Percentiles rank a stretch among this genome's conserved stretches.
phyloP scores from a whole-genome alignment of 2,888 invertebrate genomes.

The Ferrisia virgata region DNA sequence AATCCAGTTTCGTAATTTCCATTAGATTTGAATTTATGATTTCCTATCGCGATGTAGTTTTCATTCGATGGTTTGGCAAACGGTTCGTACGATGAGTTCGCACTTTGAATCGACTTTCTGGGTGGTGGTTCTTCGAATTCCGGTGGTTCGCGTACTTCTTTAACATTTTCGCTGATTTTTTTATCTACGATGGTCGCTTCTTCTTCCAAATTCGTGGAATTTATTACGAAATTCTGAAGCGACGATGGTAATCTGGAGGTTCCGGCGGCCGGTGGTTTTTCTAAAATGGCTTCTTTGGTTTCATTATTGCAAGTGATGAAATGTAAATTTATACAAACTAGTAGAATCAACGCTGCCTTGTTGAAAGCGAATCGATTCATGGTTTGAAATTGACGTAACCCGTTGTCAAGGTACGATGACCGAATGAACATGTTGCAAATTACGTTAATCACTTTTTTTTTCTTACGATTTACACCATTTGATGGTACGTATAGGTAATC shows the following conservation, averaged over 20 bases:
- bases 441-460: not conserved
- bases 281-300: not conserved
- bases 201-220: not conserved
- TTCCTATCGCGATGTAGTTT: slow-evolving; percentile 16
- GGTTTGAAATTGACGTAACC: not conserved
- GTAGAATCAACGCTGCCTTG: not conserved
- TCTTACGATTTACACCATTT: not conserved
- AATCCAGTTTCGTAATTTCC: slow-evolving; percentile 7
- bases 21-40: not conserved
- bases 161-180: not conserved
- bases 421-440: no score
- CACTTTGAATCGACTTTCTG: not conserved
- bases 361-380: not conserved
- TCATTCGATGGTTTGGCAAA: not conserved
- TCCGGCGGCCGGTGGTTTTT: not conserved
- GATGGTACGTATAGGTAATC: not conserved
- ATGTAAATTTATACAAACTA: not conserved
- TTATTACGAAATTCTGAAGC: not conserved
- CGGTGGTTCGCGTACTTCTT: not conserved
- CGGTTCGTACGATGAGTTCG: not conserved
- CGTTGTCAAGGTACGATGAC: no score
- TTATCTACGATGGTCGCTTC: not conserved
- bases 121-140: not conserved
- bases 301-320: not conserved
- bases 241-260: slow-evolving; percentile 1